Base-by-base conservation (phyloP, 2,888 invertebrate species). In the Leptura quadrifasciata region DNA sequence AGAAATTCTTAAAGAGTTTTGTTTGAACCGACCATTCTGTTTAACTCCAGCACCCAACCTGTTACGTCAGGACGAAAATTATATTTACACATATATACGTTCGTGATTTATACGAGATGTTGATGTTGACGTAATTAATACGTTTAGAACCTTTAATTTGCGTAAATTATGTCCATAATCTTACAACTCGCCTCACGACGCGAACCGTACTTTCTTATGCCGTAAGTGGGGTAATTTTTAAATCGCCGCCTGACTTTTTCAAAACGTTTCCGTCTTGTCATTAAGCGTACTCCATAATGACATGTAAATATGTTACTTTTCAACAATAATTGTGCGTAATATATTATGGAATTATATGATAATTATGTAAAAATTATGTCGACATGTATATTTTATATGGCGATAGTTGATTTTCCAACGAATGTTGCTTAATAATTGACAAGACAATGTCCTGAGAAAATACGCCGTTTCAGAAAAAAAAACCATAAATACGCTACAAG, bases 221-320 rank as follows among this genome's bases (percentile, higher is more conserved):
- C n/a, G n/a, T 15, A 47, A 47, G 47, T 47, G 47, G 47, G 47
- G n/a, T 15, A 47, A n/a, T 76, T 72, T 76, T 31, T 64, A 76
- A 72, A 69, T 69, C 69, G 35, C 27, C 69, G 35, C 27, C 24
- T 61, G 39, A 57, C 39, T 15, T 76, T 76, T 76, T 72, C 47
- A 35, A 72, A 55, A 52, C 57, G 63, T 76, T 76, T 76, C 72
- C 72, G 72, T 69, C 76, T 76, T 76, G 69, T 55, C 64, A 76
- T 72, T 24, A 72, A 57, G 68, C 52, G 15, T 47, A n/a, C n/a
- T n/a, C 15, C 15, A 39, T 47, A 47, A 47, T 47, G 47, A 47
- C 47, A 47, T 47, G 47, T 47, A 47, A 47, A 47, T 47, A 47
- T 47, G 47, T 47, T 47, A 12, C 47, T 47, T 47, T n/a, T 47